Percentiles rank a stretch among this genome's conserved stretches.
These are phyloP conservation scores for Ictalurus furcatus DNA, from an alignment of 2,113 vertebrate species.

Conservation along the genomic window DNA sequence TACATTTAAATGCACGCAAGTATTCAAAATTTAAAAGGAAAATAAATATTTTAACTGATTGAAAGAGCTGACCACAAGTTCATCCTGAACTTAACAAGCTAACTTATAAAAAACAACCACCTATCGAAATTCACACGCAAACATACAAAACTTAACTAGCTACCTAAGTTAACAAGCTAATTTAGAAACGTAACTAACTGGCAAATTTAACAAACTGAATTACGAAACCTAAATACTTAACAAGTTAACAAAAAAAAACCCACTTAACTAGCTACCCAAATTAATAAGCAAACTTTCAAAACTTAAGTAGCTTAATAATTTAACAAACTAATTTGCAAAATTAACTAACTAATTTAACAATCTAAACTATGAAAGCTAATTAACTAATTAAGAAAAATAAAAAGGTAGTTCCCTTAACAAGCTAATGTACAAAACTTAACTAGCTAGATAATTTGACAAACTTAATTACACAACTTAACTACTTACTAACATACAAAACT, in stretches of 20 bases:
- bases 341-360: background rate
- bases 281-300: background rate
- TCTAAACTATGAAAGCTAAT: background rate
- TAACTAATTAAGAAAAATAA: too few relatives aligned
- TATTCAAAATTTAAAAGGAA: background rate
- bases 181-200: background rate
- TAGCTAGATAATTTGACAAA: background rate
- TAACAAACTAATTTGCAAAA: background rate
- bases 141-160: background rate
- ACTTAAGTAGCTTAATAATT: background rate
- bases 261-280: background rate
- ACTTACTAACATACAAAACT: background rate
- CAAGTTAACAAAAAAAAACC: background rate
- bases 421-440: background rate
- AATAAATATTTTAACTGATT: background rate
- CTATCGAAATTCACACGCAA: background rate
- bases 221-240: background rate
- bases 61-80: background rate
- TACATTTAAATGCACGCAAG: background rate
- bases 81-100: background rate
- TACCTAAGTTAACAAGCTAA: background rate
- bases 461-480: background rate
- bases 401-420: background rate
- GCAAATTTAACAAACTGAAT: background rate
- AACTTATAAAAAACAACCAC: background rate